These are phyloP conservation scores for Aleiodes testaceus DNA, from an alignment of 2,888 invertebrate genomes.

Conservation along the genomic window DNA sequence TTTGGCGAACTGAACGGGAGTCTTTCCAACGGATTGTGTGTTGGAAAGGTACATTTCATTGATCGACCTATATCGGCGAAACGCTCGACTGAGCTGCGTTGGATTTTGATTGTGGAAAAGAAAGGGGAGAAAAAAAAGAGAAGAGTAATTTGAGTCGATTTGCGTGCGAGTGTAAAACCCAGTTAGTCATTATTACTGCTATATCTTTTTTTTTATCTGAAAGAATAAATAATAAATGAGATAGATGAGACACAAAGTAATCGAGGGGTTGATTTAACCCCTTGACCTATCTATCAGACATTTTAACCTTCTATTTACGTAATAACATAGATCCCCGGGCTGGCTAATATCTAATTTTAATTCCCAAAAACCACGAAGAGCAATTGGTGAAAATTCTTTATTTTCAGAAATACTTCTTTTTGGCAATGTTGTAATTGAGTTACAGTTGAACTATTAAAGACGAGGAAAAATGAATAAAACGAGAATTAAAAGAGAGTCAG, in stretches of 20 bases:
- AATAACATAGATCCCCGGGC: slow-evolving; percentile 41
- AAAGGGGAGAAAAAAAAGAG: slow-evolving; percentile 15
- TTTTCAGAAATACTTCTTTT: slow-evolving; percentile 2
- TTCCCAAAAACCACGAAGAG: background rate
- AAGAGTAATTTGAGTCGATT: slow-evolving; percentile 21
- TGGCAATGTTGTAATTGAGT: slow-evolving; percentile 13
- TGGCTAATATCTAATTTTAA: slow-evolving; percentile 27
- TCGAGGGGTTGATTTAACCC: slow-evolving; percentile 60
- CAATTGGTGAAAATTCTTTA: background rate
- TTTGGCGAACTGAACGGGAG: slow-evolving; percentile 20
- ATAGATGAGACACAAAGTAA: slow-evolving; percentile 33
- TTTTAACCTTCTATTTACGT: slow-evolving; percentile 60
- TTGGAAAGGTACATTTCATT: slow-evolving; percentile 63
- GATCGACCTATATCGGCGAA: slow-evolving; percentile 64
- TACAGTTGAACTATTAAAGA: background rate
- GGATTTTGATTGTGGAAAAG: slow-evolving; percentile 3
- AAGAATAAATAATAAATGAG: slow-evolving; percentile 33
- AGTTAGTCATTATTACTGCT: too few species aligned
- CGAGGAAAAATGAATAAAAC: background rate
- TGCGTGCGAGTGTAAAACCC: background rate
- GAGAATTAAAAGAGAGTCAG: background rate
- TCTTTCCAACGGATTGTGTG: slow-evolving; percentile 54
- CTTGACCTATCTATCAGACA: slow-evolving; percentile 62
- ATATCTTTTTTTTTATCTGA: too few species aligned
- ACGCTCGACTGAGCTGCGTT: slow-evolving; percentile 15